Percentiles rank a stretch among this genome's conserved stretches.
phyloP scores from a whole-genome alignment of 1,140 invertebrate species.

The Augochlora pura region DNA sequence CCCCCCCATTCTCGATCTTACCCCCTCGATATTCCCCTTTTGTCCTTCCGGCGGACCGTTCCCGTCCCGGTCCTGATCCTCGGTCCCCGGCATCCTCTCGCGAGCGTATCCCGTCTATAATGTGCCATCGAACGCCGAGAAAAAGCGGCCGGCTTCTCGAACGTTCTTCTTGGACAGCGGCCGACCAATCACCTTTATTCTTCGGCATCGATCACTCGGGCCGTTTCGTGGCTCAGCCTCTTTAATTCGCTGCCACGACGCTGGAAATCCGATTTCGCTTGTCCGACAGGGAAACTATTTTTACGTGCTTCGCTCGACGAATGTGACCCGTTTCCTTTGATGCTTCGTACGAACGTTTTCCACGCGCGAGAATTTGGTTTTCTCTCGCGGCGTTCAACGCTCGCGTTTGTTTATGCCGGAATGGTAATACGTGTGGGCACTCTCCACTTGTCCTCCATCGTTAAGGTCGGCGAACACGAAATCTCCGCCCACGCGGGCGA shows the following conservation, averaged over 20 bases:
- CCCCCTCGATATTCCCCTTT: not conserved
- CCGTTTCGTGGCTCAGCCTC: not conserved
- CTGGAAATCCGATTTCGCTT: not conserved
- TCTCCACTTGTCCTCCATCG: slow-evolving; percentile 29
- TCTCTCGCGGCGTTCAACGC: not conserved
- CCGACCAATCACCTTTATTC: slow-evolving; percentile 5
- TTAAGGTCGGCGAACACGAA: slow-evolving; percentile 43
- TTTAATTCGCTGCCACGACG: not conserved
- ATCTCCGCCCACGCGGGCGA: slow-evolving; percentile 25
- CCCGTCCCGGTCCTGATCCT: not conserved
- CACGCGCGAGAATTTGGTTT: not conserved
- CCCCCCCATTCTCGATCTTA: not conserved
- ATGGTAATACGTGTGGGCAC: slow-evolving; percentile 28
- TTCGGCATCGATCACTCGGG: not conserved
- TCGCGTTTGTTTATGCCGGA: slow-evolving; percentile 4
- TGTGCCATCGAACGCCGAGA: not conserved
- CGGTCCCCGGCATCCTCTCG: not conserved
- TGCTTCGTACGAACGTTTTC: no score
- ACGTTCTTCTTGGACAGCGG: not conserved
- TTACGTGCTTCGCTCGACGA: no score
- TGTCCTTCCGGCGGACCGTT: not conserved
- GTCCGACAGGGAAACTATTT: no score
- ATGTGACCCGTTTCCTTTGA: no score
- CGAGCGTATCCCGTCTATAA: no score
- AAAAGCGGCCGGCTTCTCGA: not conserved